These are phyloP conservation scores for Pseudochromis fuscus DNA, from an alignment of 2,797 vertebrate genomes.

Conservation along the genomic window DNA sequence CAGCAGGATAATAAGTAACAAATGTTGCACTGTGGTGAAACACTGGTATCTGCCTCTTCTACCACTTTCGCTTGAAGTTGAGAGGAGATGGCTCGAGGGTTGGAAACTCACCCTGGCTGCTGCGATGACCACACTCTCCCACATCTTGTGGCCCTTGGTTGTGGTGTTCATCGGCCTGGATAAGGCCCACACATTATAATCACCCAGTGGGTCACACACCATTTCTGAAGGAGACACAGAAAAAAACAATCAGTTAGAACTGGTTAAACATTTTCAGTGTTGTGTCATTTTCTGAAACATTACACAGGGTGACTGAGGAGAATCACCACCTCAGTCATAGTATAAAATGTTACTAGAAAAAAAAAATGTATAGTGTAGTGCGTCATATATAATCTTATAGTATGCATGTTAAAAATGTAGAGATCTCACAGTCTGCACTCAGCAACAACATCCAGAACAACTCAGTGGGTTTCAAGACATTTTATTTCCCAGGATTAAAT, in stretches of 20 bases:
- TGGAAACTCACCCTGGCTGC: slow-evolving; percentile 87
- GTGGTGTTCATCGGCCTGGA: slow-evolving; percentile 87
- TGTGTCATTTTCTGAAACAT: too few relatives aligned
- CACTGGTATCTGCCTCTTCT: background rate
- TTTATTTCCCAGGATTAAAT: too few relatives aligned
- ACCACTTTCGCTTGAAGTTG: background rate
- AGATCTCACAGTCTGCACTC: too few relatives aligned
- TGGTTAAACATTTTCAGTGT: background rate
- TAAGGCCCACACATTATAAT: slow-evolving; percentile 91
- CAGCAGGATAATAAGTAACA: slow-evolving; percentile 5
- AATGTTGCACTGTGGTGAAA: background rate
- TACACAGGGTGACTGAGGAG: too few relatives aligned
- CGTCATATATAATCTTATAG: too few relatives aligned
- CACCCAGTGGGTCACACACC: slow-evolving; percentile 91
- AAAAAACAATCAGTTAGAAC: background rate
- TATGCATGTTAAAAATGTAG: too few relatives aligned
- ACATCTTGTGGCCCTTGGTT: slow-evolving; percentile 79
- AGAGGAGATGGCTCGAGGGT: too few relatives aligned
- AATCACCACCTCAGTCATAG: too few relatives aligned
- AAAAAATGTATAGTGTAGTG: too few relatives aligned
- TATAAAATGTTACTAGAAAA: too few relatives aligned
- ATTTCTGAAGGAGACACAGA: slow-evolving; percentile 79
- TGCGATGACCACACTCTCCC: slow-evolving; percentile 86
- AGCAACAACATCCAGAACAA: too few relatives aligned
- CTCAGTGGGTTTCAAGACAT: too few relatives aligned